Evolutionary conservation across 2,797 vertebrate genomes (phyloP).

Genomic region (Platalea minor): DNA sequence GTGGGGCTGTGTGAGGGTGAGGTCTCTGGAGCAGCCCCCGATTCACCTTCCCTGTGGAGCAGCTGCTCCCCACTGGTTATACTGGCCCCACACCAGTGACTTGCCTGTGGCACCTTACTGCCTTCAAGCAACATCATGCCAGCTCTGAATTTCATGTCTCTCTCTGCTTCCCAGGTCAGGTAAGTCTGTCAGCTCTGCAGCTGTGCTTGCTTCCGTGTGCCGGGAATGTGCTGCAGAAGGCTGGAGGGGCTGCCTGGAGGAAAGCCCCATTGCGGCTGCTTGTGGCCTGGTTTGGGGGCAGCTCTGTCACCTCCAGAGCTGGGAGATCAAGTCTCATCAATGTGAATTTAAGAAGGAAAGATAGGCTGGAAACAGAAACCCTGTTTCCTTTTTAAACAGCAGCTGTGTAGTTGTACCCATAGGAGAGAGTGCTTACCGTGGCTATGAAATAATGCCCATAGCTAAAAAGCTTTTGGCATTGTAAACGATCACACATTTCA

Average conservation of each 20-base stretch:
- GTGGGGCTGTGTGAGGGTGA: background rate
- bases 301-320: background rate
- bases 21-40: accelerated
- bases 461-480: slow-evolving; percentile 40
- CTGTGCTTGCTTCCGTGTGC: accelerated
- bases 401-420: background rate
- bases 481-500: slow-evolving; percentile 36
- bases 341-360: background rate
- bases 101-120: background rate
- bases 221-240: background rate
- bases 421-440: slow-evolving; percentile 37
- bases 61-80: background rate
- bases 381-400: background rate
- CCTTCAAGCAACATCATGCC: background rate
- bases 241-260: background rate
- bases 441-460: slow-evolving; percentile 47
- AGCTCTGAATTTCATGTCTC: background rate
- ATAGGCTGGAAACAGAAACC: background rate
- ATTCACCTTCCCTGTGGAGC: background rate
- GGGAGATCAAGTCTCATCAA: background rate
- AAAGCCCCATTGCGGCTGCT: background rate
- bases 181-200: background rate
- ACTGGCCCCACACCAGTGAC: too few relatives aligned
- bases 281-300: background rate
- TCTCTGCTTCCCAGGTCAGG: background rate